Conservation (phyloP, 2,888 invertebrate species). For the Ischnus inquisitorius region DNA sequence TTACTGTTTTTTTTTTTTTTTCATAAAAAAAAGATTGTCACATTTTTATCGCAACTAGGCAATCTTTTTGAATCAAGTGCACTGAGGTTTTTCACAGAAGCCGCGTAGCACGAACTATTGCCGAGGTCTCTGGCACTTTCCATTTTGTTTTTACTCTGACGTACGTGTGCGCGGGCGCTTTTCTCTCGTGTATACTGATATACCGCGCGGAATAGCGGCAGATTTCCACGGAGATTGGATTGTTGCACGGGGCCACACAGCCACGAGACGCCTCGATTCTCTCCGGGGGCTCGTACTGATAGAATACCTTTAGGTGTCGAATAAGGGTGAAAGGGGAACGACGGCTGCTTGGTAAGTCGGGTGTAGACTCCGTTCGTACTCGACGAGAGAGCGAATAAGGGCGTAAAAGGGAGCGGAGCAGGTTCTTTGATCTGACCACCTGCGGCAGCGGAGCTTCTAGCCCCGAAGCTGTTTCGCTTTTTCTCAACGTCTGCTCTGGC, state of each 20-base stretch:
- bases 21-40: not conserved
- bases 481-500: slow-evolving; percentile 23
- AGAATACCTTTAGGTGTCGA: slow-evolving; percentile 71
- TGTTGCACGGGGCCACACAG: slow-evolving; percentile 65
- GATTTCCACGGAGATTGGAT: slow-evolving; percentile 76
- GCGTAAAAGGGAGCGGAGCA: slow-evolving; percentile 67
- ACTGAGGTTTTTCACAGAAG: not conserved
- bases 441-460: slow-evolving; percentile 64
- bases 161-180: slow-evolving; percentile 14
- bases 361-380: slow-evolving; percentile 14
- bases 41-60: not conserved
- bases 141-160: slow-evolving; percentile 43
- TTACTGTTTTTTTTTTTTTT: not conserved
- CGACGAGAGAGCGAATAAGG: slow-evolving; percentile 56
- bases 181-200: not conserved
- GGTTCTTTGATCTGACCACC: slow-evolving; percentile 76
- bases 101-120: slow-evolving; percentile 1
- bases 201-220: slow-evolving; percentile 63
- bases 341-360: slow-evolving; percentile 33
- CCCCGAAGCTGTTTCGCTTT: slow-evolving; percentile 31
- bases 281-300: slow-evolving; percentile 61
- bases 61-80: not conserved
- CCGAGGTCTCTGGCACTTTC: slow-evolving; percentile 23
- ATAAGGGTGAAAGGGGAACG: slow-evolving; percentile 60
- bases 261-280: slow-evolving; percentile 47